Evolutionary conservation across 2,797 vertebrate genomes (phyloP).

Genomic region (Cephalopachus bancanus): DNA sequence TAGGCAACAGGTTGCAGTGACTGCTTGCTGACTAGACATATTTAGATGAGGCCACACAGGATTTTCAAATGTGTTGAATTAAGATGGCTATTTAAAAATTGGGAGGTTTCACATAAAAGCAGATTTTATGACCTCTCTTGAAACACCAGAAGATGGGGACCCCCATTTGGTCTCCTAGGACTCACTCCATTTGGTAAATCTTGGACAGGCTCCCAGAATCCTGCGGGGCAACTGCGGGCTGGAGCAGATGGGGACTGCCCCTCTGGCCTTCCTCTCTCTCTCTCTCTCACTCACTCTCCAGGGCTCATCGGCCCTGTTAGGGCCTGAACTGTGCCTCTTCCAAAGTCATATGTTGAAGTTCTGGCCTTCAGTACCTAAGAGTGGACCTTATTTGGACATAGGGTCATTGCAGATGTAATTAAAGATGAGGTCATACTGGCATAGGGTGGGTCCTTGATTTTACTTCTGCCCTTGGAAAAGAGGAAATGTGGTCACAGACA

Average conservation of each 20-base stretch:
- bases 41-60: neutral
- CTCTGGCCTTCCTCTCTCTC: too few relatives aligned
- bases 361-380: neutral
- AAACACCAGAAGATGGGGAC: neutral
- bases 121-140: neutral
- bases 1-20: neutral
- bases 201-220: too few relatives aligned
- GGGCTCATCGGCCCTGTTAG: neutral
- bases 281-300: neutral
- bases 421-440: neutral
- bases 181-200: neutral
- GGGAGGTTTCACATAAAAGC: neutral
- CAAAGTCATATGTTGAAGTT: neutral
- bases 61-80: neutral
- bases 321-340: neutral
- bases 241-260: neutral
- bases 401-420: neutral
- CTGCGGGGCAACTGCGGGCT: neutral
- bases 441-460: neutral
- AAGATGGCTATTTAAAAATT: neutral
- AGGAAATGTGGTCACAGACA: neutral
- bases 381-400: neutral
- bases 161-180: neutral
- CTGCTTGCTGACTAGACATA: neutral
- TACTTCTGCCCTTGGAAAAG: neutral